Base-by-base conservation (phyloP, 2,888 invertebrate species). In the Mamestra brassicae region DNA sequence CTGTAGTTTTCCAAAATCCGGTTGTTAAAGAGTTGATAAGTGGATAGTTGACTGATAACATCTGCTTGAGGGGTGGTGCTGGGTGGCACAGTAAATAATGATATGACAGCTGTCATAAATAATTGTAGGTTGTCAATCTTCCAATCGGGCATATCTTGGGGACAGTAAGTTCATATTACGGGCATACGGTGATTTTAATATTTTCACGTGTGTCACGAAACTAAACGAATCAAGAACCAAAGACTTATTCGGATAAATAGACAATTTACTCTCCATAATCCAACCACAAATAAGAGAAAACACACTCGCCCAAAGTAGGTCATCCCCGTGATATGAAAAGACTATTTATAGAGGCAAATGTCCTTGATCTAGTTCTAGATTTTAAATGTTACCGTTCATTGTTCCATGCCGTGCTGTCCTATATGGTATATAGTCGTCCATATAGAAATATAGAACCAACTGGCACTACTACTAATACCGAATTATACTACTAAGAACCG, bases 301-400 rank as follows among this genome's bases (percentile, higher is more conserved):
- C 13, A 34, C 54, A 54, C 45, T 36, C 38, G 36, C 36, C 50
- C 38, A 54, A 84, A 75, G 60, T 76, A 68, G 81, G 82, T 76
- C 77, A 69, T 76, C 69, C 76, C 77, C 55, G 62, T 84, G 50
- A 65, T 81, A 81, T 68, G 38, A 84, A 80, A 73, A 58, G 55
- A 52, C 64, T 84, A 84, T 80, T 68, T 68, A 80, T 80, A 84
- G 80, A 79, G 17, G 76, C 66, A 69, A 42, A 69, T 63, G 78
- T 69, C 85, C 81, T 58, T 77, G 85, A 64, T 85, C 82, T 64
- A 81, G 76, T 74, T 80, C 74, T 55, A 76, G 17, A 80, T 80
- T 62, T 45, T 74, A 66, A 81, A 80, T 75, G 64, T 64, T 58
- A 62, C 47, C 62, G 71, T 13, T 60, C 81, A 77, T 72, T 81